A percentile compares a stretch with the other conserved stretches of the same genome.
Conservation (phyloP, 2,113 vertebrate genomes). For the Lophura nycthemera region DNA sequence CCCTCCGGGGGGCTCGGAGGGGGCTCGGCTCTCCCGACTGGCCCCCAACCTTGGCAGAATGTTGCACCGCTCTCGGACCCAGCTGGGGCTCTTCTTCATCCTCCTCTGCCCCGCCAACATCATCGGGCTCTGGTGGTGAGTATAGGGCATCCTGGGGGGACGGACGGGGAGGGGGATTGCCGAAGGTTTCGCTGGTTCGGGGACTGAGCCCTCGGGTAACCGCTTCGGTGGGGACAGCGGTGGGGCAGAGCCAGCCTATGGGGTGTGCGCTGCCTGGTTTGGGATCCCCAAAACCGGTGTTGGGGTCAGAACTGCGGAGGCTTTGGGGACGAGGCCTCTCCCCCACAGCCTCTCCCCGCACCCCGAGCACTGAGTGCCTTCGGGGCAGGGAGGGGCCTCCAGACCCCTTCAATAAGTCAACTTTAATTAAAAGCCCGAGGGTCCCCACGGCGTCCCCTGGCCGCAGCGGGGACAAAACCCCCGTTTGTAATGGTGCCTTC, state of each 20-base stretch:
- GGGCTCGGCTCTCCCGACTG: slow-evolving; percentile 22
- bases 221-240: not conserved
- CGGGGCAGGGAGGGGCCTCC: not conserved
- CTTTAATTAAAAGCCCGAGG: slow-evolving; percentile 63
- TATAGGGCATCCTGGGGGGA: slow-evolving; percentile 36
- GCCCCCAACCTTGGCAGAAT: slow-evolving; percentile 77
- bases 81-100: slow-evolving; percentile 90
- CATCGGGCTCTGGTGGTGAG: slow-evolving; percentile 96
- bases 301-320: not conserved
- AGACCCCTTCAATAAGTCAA: slow-evolving; percentile 55
- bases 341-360: not conserved
- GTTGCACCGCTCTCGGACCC: slow-evolving; percentile 85
- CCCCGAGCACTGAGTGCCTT: not conserved
- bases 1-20: not conserved
- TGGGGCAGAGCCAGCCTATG: not conserved
- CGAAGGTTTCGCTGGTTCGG: not conserved
- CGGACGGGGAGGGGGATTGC: not conserved
- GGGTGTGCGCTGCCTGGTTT: rapidly evolving
- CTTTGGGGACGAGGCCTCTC: not conserved
- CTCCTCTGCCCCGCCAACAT: slow-evolving; percentile 94
- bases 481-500: slow-evolving; percentile 61
- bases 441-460: not conserved
- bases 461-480: slow-evolving; percentile 29
- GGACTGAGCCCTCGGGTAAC: not conserved
- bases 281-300: not conserved